Base-by-base conservation (phyloP, 2,888 invertebrate genomes). In the Sinhomidia bicolor region DNA sequence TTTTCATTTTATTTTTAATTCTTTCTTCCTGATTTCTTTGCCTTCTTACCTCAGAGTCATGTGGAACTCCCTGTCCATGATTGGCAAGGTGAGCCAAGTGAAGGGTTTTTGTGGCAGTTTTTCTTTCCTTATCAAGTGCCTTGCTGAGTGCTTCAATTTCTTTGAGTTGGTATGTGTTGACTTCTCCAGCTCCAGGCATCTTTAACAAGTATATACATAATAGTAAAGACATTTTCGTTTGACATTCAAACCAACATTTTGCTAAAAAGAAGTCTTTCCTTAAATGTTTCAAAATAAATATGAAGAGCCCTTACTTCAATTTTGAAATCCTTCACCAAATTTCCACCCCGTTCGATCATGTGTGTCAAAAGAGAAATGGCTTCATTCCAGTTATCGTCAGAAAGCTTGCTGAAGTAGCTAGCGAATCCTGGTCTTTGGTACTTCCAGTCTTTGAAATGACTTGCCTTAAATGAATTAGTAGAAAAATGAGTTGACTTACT, bases 371-470 rank as follows among this genome's bases (percentile, higher is more conserved):
- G 74, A 26, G 84, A 81, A 26, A 90, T 51, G 17, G 90, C 92
- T 12, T 92, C 89, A 10, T 92, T 80, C 91, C 91, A 92, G 32
- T 89, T 83, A 5, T 82, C 87, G 57, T 92, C 92, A 0, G 92
- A 90, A 0, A 91, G 79, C 76, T 92, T 91, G 12, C 65, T 23
- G 44, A 91, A 92, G 81, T 87, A 92, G 3, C 62, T 62, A 0
- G 88, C 85, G 65, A 92, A 92, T 36, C 92, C 92, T 71, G 90
- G 89, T 2, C 92, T 76, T 20, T 91, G 84, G 0, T 65, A 41
- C 12, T 90, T 89, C 91, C 91, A 92, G 82, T 90, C 79, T 54
- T 89, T 90, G 86, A 91, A 92, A 60, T 90, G 88, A 54, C 84
- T 92, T 9, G 90, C 90, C 92, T 92, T 51, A 23, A 71, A 26